A percentile compares a stretch with the other conserved stretches of the same genome.
These are phyloP conservation scores for Forficula auricularia DNA, from an alignment of 1,140 invertebrate genomes.

Conservation along the genomic window DNA sequence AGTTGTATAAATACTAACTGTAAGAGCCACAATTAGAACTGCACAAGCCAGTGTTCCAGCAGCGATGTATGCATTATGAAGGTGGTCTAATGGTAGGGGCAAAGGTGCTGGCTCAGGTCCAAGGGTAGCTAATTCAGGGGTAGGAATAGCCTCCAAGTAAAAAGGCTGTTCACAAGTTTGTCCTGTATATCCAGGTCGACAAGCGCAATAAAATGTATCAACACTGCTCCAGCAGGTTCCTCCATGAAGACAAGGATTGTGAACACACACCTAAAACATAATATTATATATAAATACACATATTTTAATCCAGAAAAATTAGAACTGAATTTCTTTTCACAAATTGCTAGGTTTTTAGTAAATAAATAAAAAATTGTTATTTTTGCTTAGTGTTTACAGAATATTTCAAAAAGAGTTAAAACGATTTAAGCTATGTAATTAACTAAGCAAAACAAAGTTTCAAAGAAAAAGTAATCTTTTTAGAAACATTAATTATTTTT, in stretches of 20 bases:
- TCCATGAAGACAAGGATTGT: conserved; percentile 54
- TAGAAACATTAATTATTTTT: too few relatives aligned
- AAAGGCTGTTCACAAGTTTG: conserved; percentile 39
- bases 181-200: conserved; percentile 53
- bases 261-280: conserved; percentile 43
- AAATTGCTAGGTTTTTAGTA: too few relatives aligned
- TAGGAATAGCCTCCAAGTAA: conserved; percentile 26
- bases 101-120: conserved; percentile 35
- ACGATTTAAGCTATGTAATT: too few relatives aligned
- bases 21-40: conserved; percentile 45
- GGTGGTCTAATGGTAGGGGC: conserved; percentile 43
- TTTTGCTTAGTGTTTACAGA: too few relatives aligned
- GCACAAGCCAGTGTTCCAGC: conserved; percentile 49
- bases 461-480: too few relatives aligned
- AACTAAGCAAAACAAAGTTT: too few relatives aligned
- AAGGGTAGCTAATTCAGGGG: background rate
- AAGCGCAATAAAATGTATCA: conserved; percentile 55
- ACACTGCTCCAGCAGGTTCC: conserved; percentile 52
- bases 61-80: conserved; percentile 54
- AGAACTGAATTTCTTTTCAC: too few relatives aligned
- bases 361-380: too few relatives aligned
- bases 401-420: too few relatives aligned
- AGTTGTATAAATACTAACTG: conserved; percentile 36
- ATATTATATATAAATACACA: conserved; percentile 8
- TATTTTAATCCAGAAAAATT: background rate